Evolutionary conservation across 2,888 invertebrate species (phyloP).

Genomic region (Aphidius colemani): DNA sequence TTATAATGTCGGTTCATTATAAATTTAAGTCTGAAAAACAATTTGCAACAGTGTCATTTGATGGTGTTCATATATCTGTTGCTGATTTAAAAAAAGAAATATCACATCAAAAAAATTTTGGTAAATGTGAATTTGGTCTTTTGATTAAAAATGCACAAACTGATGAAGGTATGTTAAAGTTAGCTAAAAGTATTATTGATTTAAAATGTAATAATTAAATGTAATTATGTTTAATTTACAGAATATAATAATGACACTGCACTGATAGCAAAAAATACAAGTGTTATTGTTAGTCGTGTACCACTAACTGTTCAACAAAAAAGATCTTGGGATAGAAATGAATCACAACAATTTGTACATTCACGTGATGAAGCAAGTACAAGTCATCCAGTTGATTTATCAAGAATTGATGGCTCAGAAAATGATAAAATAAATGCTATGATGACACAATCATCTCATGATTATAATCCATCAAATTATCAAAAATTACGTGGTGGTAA

Average conservation of each 20-base stretch:
- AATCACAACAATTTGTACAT: constrained; percentile 47
- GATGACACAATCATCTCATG: constrained; percentile 96
- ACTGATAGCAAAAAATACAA: constrained; percentile 96
- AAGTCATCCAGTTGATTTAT: constrained; percentile 78
- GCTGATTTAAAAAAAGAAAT: constrained; percentile 94
- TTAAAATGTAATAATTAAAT: not conserved
- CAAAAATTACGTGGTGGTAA: constrained; percentile 85
- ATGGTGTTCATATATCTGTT: constrained; percentile 95
- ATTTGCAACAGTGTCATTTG: constrained; percentile 95
- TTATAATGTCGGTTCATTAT: constrained; percentile 91
- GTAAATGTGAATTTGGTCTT: constrained; percentile 93
- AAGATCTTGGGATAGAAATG: constrained; percentile 73
- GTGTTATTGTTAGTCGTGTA: constrained; percentile 90
- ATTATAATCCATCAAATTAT: constrained; percentile 96
- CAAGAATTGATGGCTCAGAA: constrained; percentile 90
- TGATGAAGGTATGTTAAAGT: constrained; percentile 78
- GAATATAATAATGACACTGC: constrained; percentile 90
- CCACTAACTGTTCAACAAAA: constrained; percentile 81
- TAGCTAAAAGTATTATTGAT: too few relatives aligned
- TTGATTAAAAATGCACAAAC: constrained; percentile 97
- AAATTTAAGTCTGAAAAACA: constrained; percentile 97
- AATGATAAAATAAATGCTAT: constrained; percentile 97
- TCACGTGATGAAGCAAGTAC: constrained; percentile 53
- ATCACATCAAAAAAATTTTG: constrained; percentile 91
- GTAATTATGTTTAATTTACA: constrained; percentile 58